Base-by-base conservation (phyloP, 2,888 invertebrate species). In the Flabesymbios commensalis region DNA sequence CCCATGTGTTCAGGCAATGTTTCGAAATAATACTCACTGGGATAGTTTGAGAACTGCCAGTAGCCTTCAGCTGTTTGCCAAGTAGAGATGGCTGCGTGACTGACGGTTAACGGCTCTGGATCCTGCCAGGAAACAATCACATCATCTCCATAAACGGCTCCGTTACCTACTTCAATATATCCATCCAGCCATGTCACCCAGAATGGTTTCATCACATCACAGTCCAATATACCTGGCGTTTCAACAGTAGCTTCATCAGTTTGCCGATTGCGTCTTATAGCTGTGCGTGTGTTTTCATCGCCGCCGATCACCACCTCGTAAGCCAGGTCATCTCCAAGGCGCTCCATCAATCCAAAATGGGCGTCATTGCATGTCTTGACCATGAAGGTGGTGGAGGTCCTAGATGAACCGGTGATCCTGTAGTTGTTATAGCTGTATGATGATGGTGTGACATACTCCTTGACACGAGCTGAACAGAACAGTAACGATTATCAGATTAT, bases 261-360 rank as follows among this genome's bases (percentile, higher is more conserved):
- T n/a, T n/a, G n/a, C n/a, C n/a, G n/a, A n/a, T n/a, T n/a, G n/a
- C n/a, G n/a, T n/a, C n/a, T n/a, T n/a, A n/a, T n/a, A n/a, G n/a
- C n/a, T n/a, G n/a, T n/a, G n/a, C n/a, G n/a, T n/a, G n/a, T n/a
- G n/a, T n/a, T n/a, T n/a, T n/a, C n/a, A n/a, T 57, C 29, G 14
- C 47, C 48, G 5, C 57, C 57, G 7, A 57, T 24, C 14, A 31
- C 57, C 3, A 57, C 31, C 33, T 57, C 55, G 29, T 55, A 55
- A 5, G 42, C 5, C n/a, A 17, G 5, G 7, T 5, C 10, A 5
- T 22, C 28, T 7, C 43, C 43, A 22, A 32, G 24, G 10, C 5
- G 5, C 14, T n/a, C 10, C 26, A 7, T 19, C n/a, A 55, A 43
- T 28, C 5, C 10, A 7, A 55, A 10, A 17, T 47, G 43, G 28